Base-by-base conservation (phyloP, 1,140 invertebrate genomes). In the Schlechtendalia chinensis region DNA sequence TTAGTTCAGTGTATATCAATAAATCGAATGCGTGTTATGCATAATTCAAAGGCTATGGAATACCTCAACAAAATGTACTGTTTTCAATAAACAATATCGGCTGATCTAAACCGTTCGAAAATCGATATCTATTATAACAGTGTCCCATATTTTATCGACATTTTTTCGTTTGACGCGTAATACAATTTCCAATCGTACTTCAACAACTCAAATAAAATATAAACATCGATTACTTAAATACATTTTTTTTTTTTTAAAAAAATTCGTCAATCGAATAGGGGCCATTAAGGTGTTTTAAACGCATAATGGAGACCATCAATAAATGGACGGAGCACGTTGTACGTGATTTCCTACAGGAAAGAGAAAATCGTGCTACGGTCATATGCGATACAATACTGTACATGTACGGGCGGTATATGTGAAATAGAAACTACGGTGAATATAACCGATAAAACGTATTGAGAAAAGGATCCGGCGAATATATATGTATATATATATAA, bases 261-360 rank as follows among this genome's bases (percentile, higher is more conserved):
- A n/a, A n/a, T 24, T 1, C 3, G 45, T 32, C 1, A 11, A 63
- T 19, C 29, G 19, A 17, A 22, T 24, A 22, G 39, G 1, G 47
- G 10, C 47, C 69, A 32, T 32, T 72, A 54, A 27, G 69, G 24
- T 54, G 47, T 54, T 72, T 53, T 32, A 24, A 39, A 59, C 29
- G 16, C 29, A 47, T 79, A 79, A 79, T 59, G 16, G 45, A 79
- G 39, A 63, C 58, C 39, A 79, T 61, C 75, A 79, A 79, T 79
- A 79, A 79, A 79, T 79, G 39, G 32, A 79, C 1, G 58, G 6
- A 63, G 75, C 75, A 79, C 75, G 75, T 61, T 61, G 74, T 79
- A 79, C 75, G 75, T 79, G 75, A 79, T 79, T 79, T 79, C 75
- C 75, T 79, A 79, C 75, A 79, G 75, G 75, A 79, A 79, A 79